Evolutionary conservation across 1,140 invertebrate genomes (phyloP).

Genomic region (Stegodyphus dumicola): DNA sequence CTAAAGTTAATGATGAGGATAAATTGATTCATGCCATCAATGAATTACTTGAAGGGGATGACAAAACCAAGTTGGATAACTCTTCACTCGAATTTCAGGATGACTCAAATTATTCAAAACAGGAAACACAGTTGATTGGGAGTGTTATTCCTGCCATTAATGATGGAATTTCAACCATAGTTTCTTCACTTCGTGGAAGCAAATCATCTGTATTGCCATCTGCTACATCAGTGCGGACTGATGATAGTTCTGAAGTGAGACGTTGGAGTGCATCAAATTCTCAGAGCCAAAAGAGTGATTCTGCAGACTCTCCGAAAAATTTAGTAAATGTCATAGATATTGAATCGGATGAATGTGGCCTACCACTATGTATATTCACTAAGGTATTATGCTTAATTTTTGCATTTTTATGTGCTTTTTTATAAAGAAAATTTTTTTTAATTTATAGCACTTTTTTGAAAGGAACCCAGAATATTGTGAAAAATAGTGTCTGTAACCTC

Average conservation of each 20-base stretch:
- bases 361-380: constrained; percentile 88
- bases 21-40: constrained; percentile 26
- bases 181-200: constrained; percentile 40
- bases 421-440: no score
- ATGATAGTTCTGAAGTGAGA: constrained; percentile 11
- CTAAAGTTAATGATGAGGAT: constrained; percentile 26
- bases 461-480: no score
- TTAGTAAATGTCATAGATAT: constrained; percentile 42
- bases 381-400: constrained; percentile 72
- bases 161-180: constrained; percentile 40
- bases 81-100: constrained; percentile 42
- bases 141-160: constrained; percentile 18
- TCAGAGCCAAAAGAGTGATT: constrained; percentile 12
- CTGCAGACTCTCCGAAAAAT: not conserved
- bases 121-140: not conserved
- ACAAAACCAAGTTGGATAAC: constrained; percentile 14
- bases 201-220: constrained; percentile 22
- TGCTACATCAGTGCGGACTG: not conserved
- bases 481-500: no score
- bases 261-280: constrained; percentile 40
- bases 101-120: not conserved
- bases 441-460: no score
- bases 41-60: constrained; percentile 37
- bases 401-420: no score
- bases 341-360: constrained; percentile 77